phyloP scores from a whole-genome alignment of 2,797 vertebrate species.

The Ibycter americanus region DNA sequence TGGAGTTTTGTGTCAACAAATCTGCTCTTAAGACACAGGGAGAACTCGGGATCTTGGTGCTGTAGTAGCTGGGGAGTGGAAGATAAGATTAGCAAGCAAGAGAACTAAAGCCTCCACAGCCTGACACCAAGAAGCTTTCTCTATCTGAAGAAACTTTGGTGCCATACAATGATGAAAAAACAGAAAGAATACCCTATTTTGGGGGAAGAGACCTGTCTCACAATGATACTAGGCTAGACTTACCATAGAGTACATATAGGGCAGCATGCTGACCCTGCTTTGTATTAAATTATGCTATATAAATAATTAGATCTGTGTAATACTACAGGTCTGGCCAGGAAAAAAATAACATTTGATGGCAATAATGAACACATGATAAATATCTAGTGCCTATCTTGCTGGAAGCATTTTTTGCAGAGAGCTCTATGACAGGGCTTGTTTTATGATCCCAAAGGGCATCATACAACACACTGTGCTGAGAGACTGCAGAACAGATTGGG shows the following conservation, averaged over 20 bases:
- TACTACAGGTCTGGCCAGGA: background rate
- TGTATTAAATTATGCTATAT: background rate
- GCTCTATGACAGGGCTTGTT: background rate
- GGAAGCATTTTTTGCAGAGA: background rate
- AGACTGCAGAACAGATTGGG: background rate
- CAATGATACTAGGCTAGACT: background rate
- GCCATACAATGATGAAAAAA: background rate
- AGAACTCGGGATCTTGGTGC: background rate
- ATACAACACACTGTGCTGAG: background rate
- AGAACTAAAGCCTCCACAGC: background rate
- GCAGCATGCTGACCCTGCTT: background rate
- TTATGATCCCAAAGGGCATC: background rate
- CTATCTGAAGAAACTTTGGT: background rate
- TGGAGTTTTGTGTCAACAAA: background rate
- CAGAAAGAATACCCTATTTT: background rate
- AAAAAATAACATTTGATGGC: background rate
- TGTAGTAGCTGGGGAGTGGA: background rate
- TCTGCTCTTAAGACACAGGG: background rate
- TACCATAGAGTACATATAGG: background rate
- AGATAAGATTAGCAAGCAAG: background rate
- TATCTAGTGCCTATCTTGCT: background rate
- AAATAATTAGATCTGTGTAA: background rate
- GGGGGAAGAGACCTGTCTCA: background rate
- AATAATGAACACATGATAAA: background rate
- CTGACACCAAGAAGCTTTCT: background rate